Evolutionary conservation across 2,797 vertebrate species (phyloP).

Genomic region (Arnoldichthys spilopterus): DNA sequence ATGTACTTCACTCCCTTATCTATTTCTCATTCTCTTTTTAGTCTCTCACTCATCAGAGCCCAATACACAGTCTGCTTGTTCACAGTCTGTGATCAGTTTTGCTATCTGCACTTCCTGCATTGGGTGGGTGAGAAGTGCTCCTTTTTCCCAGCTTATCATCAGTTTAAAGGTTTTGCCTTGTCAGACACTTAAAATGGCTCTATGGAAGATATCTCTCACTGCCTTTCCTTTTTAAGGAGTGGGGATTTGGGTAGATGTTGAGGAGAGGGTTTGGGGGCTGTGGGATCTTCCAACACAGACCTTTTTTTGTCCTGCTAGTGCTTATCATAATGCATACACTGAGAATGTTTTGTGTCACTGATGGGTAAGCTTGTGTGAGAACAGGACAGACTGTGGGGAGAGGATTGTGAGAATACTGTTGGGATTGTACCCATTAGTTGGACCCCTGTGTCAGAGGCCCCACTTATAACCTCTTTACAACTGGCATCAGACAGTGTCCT

Average conservation of each 20-base stretch:
- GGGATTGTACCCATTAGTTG: slow-evolving; percentile 18
- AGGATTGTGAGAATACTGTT: slow-evolving; percentile 40
- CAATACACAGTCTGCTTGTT: slow-evolving; percentile 14
- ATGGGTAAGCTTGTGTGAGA: slow-evolving; percentile 39
- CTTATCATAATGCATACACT: slow-evolving; percentile 11
- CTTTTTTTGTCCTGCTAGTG: slow-evolving; percentile 7
- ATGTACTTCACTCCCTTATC: slow-evolving; percentile 16
- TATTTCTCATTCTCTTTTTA: neutral
- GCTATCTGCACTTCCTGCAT: slow-evolving; percentile 42
- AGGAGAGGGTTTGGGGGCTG: neutral
- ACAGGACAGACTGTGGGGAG: slow-evolving; percentile 4
- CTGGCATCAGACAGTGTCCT: slow-evolving; percentile 36
- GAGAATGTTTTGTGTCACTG: slow-evolving; percentile 27
- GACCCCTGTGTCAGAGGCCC: slow-evolving; percentile 28
- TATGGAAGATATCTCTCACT: slow-evolving; percentile 12
- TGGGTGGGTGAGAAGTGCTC: slow-evolving; percentile 45
- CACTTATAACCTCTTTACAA: slow-evolving; percentile 37
- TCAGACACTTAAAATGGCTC: slow-evolving; percentile 18
- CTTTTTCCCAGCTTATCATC: slow-evolving; percentile 31
- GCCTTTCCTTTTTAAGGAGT: slow-evolving; percentile 43
- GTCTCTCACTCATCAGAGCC: neutral
- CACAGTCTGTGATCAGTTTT: slow-evolving; percentile 19
- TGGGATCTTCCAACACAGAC: neutral
- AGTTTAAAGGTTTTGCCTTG: neutral
- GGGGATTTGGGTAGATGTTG: slow-evolving; percentile 24